Percentiles rank a stretch among this genome's conserved stretches.
These are phyloP conservation scores for Brachymystax lenok DNA, from an alignment of 2,797 vertebrate species.

Conservation along the genomic window DNA sequence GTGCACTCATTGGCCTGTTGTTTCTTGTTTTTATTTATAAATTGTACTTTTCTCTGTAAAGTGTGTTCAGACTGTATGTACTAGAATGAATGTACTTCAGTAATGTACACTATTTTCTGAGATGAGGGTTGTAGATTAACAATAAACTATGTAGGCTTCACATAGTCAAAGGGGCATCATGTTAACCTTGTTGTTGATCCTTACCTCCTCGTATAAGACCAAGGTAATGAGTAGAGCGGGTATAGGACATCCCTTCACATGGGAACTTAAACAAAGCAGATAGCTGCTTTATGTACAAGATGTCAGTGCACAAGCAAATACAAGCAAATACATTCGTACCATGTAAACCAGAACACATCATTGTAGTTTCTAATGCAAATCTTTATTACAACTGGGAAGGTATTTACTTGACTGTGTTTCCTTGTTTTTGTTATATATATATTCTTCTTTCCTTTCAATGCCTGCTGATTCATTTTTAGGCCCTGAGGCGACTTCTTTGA, in stretches of 20 bases:
- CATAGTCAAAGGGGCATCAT: neutral
- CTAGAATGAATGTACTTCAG: neutral
- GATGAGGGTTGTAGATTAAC: neutral
- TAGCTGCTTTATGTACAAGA: neutral
- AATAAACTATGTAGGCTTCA: too few relatives aligned
- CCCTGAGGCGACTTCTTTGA: neutral
- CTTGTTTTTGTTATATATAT: neutral
- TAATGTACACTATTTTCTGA: neutral
- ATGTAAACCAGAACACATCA: neutral
- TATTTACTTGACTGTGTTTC: neutral
- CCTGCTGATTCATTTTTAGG: constrained; percentile 2
- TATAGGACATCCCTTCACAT: neutral
- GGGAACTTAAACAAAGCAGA: neutral
- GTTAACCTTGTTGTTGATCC: too few relatives aligned
- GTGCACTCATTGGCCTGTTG: too few relatives aligned
- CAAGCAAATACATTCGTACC: neutral
- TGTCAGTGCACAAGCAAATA: neutral
- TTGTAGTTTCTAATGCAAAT: neutral
- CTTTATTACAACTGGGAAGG: neutral
- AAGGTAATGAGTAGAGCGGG: neutral
- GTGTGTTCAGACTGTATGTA: too few relatives aligned
- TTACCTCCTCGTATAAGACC: neutral
- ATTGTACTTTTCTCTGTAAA: neutral
- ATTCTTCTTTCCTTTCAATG: neutral
- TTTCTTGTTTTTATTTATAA: neutral